phyloP scores from a whole-genome alignment of 2,888 invertebrate species.

The Oscheius sp. region DNA sequence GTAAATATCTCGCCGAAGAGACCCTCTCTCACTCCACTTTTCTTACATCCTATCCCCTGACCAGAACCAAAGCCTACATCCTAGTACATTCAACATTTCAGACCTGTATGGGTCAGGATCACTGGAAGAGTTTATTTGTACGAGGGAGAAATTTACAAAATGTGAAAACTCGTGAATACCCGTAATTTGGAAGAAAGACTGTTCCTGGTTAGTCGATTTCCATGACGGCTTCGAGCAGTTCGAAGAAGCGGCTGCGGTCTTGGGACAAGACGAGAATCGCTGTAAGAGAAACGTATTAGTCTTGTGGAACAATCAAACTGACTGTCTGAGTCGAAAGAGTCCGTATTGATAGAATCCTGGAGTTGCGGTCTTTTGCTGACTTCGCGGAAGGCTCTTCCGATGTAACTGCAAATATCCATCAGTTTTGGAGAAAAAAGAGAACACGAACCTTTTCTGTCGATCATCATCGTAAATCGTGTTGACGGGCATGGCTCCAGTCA shows the following conservation, averaged over 20 bases:
- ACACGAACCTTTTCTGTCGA: slow-evolving; percentile 49
- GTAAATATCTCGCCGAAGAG: no score
- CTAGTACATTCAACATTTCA: no score
- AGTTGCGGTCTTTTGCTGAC: slow-evolving; percentile 41
- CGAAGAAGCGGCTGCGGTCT: slow-evolving; percentile 58
- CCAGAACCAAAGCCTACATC: no score
- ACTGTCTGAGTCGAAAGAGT: slow-evolving; percentile 52
- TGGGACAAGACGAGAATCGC: slow-evolving; percentile 50
- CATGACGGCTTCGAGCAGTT: slow-evolving; percentile 50
- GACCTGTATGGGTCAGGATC: no score
- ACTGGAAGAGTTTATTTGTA: background rate
- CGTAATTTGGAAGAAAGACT: background rate
- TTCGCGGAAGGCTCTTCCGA: slow-evolving; percentile 58
- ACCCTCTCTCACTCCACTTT: no score
- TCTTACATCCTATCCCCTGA: no score
- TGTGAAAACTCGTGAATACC: slow-evolving; percentile 12
- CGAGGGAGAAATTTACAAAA: slow-evolving; percentile 2
- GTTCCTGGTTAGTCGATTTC: slow-evolving; percentile 25
- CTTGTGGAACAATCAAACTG: slow-evolving; percentile 4
- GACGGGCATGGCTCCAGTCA: slow-evolving; percentile 61
- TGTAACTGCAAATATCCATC: slow-evolving; percentile 46
- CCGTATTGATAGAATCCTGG: slow-evolving; percentile 29
- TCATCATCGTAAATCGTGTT: slow-evolving; percentile 51
- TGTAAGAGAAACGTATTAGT: slow-evolving; percentile 34
- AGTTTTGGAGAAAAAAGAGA: background rate